Evolutionary conservation across 2,888 invertebrate species (phyloP), one percentile per base, ranked within the genome.

Genomic region (Charanyca ferruginea): DNA sequence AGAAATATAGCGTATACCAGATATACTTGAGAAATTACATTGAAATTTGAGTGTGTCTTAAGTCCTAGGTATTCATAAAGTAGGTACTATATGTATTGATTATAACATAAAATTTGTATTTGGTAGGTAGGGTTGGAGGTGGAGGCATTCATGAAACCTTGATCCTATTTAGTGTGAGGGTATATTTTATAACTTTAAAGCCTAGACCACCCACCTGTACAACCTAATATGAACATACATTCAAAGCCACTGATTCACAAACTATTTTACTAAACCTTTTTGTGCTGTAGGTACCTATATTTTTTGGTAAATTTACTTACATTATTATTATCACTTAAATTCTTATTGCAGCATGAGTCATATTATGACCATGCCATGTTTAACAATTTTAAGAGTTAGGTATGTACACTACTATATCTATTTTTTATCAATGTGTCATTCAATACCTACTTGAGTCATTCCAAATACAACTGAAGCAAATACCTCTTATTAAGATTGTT

Each of bases 401-500:
- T 13, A 28, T 5, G 28, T 28, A 32, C 52, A 42, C 35, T 70
- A n/a, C n/a, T n/a, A n/a, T n/a, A 68, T 68, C 71, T 62, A 16
- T 16, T 18, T 22, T 45, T 45, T 48, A 69, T 52, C 61, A 47
- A 52, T 62, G 42, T 53, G 35, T 62, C 70, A 68, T 53, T 42
- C 25, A 51, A 68, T 45, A 62, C 16, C n/a, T 42, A 42, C 25
- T 48, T 70, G 52, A 62, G 47, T 35, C 41, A 48, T 61, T 28
- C 52, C 28, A 32, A 20, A 4, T 47, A 44, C n/a, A 51, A 67
- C 28, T 28, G 23, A 61, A 22, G 2, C 38, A 51, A 32, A 4
- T 59, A 22, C 7, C 5, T n/a, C n/a, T 13, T 38, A 25, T 22
- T 18, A 28, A n/a, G 11, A 22, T 41, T 45, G 13, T 11, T 32